Percentiles rank a stretch among this genome's conserved stretches.
phyloP scores from a whole-genome alignment of 2,113 vertebrate genomes.

The Otis tarda region DNA sequence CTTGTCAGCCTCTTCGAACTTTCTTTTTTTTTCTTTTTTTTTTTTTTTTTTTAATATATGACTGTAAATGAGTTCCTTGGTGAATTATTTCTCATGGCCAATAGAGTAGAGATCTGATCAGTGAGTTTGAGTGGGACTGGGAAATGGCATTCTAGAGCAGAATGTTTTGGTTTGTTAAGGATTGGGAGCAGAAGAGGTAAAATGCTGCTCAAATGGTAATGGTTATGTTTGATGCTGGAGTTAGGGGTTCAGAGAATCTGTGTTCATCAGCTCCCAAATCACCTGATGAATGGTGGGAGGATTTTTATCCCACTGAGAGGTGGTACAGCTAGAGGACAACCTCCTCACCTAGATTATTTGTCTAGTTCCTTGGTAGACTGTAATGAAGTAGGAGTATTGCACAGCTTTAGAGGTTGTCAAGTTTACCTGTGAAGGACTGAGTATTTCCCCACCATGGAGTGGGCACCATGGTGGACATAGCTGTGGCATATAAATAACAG shows the following conservation, averaged over 20 bases:
- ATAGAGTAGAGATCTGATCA: background rate
- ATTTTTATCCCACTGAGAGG: background rate
- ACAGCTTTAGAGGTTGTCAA: background rate
- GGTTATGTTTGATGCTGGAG: background rate
- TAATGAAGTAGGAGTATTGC: background rate
- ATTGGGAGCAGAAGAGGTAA: background rate
- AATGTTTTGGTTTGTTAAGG: background rate
- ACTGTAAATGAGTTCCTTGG: background rate
- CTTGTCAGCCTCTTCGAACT: background rate
- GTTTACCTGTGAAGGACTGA: background rate
- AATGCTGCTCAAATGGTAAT: background rate
- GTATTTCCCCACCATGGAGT: background rate
- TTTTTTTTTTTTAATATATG: background rate
- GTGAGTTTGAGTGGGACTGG: background rate
- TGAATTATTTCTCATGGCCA: background rate
- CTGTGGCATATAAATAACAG: background rate
- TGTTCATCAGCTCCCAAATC: background rate
- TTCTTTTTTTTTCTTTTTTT: background rate
- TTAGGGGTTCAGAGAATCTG: background rate
- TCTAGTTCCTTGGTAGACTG: background rate
- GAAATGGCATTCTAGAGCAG: background rate
- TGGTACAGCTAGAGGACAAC: background rate
- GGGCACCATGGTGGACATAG: background rate
- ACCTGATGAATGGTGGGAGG: background rate
- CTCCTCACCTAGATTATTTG: background rate